Percentiles rank a stretch among this genome's conserved stretches.
These are phyloP conservation scores for Leptura quadrifasciata DNA, from an alignment of 2,888 invertebrate genomes.

Conservation along the genomic window DNA sequence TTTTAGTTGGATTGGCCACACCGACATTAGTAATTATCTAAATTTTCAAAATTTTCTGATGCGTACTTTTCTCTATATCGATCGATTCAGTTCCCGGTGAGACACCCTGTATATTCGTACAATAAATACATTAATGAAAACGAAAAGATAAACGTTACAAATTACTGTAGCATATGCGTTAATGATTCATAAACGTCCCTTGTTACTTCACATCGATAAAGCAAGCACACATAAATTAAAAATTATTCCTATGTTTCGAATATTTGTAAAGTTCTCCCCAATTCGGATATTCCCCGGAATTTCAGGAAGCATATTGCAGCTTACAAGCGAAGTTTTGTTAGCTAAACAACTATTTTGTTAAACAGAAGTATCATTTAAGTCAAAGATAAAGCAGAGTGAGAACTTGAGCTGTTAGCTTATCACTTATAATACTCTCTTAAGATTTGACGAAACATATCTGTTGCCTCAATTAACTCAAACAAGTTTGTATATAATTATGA, in stretches of 20 bases:
- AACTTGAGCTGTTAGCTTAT: conserved; percentile 54
- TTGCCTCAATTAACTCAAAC: conserved; percentile 48
- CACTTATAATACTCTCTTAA: conserved; percentile 56
- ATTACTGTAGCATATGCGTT: too few relatives aligned
- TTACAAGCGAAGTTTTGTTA: conserved; percentile 17
- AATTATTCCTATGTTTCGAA: background rate
- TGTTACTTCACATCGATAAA: background rate
- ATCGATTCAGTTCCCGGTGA: too few relatives aligned
- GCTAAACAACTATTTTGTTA: conserved; percentile 35
- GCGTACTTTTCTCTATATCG: too few relatives aligned
- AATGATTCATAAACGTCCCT: background rate
- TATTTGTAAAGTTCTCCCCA: conserved; percentile 10
- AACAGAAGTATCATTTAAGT: conserved; percentile 32
- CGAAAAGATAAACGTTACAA: too few relatives aligned
- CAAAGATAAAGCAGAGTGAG: conserved; percentile 45
- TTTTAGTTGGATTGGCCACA: too few relatives aligned
- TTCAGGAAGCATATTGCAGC: background rate
- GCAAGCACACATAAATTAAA: background rate
- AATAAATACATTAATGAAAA: too few relatives aligned
- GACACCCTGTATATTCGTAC: too few relatives aligned
- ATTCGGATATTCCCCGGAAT: conserved; percentile 10
- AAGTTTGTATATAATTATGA: conserved; percentile 36
- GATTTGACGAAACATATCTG: conserved; percentile 52
- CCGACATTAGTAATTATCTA: too few relatives aligned
- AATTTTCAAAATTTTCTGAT: too few relatives aligned